These are phyloP conservation scores for Imbricaverruca yamaguchii DNA, from an alignment of 2,888 invertebrate genomes.

Conservation along the genomic window DNA sequence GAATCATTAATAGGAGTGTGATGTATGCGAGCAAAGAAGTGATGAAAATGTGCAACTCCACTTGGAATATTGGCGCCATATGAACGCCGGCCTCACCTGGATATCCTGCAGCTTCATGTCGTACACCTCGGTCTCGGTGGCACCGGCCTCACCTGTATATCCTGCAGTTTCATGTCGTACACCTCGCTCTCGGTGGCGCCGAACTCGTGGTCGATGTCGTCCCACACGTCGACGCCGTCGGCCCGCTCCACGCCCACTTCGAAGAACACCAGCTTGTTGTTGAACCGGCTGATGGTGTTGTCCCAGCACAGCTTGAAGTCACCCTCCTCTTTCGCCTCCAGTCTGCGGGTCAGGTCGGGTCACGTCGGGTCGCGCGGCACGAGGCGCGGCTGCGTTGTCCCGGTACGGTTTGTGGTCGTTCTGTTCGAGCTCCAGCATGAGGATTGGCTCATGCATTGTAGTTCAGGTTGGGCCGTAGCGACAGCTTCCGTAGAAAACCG, in stretches of 20 bases:
- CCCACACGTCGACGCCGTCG: conserved; percentile 40
- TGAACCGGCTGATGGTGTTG: conserved; percentile 74
- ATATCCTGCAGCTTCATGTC: conserved; percentile 48
- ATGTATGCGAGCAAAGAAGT: too few relatives aligned
- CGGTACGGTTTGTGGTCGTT: too few relatives aligned
- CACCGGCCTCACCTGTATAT: conserved; percentile 43
- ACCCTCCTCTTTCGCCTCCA: conserved; percentile 29
- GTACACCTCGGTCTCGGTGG: conserved; percentile 50
- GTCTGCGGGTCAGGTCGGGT: conserved; percentile 22
- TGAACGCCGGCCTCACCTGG: conserved; percentile 37
- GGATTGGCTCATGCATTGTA: too few relatives aligned
- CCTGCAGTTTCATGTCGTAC: conserved; percentile 49
- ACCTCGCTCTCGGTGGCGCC: conserved; percentile 48
- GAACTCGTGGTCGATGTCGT: conserved; percentile 34
- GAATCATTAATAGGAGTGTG: too few relatives aligned
- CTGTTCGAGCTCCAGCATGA: too few relatives aligned
- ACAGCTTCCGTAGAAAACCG: too few relatives aligned
- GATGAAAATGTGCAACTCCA: too few relatives aligned
- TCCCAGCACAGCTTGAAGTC: conserved; percentile 82
- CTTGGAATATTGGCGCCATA: too few relatives aligned
- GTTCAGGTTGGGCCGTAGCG: too few relatives aligned
- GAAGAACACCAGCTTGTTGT: conserved; percentile 74
- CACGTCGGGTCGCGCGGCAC: too few relatives aligned
- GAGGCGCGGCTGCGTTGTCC: too few relatives aligned
- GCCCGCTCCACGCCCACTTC: conserved; percentile 54